These are phyloP conservation scores for Brienomyrus brachyistius DNA, from an alignment of 2,113 vertebrate genomes.

Conservation along the genomic window DNA sequence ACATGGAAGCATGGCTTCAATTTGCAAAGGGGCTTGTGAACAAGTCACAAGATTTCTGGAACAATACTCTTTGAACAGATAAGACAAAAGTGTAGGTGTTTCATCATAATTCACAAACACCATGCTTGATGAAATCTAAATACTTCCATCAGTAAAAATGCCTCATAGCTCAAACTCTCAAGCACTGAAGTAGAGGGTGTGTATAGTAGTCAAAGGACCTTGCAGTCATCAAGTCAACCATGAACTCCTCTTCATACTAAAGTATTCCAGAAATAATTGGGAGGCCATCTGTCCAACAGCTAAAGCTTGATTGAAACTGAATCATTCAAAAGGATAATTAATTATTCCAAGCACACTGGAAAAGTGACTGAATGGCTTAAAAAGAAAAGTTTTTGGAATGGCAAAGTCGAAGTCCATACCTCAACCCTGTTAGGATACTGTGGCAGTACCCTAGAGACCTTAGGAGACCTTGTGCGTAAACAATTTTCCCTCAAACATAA, in stretches of 20 bases:
- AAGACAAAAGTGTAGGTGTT: neutral
- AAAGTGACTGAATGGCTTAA: neutral
- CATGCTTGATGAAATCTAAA: neutral
- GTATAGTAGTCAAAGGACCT: neutral
- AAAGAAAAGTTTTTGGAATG: neutral
- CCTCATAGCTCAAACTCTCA: neutral
- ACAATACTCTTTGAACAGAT: neutral
- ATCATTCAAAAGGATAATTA: neutral
- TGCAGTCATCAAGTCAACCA: neutral
- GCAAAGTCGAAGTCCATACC: neutral
- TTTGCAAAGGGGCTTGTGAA: neutral
- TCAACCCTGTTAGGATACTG: neutral
- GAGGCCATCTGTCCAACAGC: neutral
- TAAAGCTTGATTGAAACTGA: neutral
- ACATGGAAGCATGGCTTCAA: neutral
- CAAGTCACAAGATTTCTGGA: neutral
- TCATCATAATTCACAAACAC: neutral
- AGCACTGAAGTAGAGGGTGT: neutral
- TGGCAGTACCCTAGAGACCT: neutral
- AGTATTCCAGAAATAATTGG: neutral
- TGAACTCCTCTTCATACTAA: neutral
- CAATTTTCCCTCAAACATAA: neutral
- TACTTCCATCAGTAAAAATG: neutral
- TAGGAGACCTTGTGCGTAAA: neutral
- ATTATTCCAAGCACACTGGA: neutral